phyloP scores from a whole-genome alignment of 2,113 vertebrate genomes.

The Tiliqua scincoides region DNA sequence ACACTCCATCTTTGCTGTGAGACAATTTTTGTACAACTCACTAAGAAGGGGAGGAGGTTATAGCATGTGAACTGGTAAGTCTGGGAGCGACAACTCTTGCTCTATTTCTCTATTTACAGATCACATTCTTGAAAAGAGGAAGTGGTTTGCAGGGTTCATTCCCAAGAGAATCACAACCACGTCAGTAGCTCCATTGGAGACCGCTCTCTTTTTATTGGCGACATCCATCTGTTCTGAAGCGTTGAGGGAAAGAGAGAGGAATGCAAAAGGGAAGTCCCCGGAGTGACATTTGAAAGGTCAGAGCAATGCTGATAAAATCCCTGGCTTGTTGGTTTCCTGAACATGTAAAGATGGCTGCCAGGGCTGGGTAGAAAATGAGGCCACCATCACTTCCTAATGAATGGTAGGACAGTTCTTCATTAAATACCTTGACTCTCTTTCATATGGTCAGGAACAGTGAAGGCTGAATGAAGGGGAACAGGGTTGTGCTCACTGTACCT shows the following conservation, averaged over 20 bases:
- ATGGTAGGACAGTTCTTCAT: not conserved
- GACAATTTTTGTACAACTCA: not conserved
- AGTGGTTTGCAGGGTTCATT: conserved; percentile 61
- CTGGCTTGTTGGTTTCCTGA: not conserved
- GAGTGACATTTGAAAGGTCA: conserved; percentile 11
- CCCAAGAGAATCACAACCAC: conserved; percentile 59
- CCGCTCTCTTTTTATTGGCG: conserved; percentile 12
- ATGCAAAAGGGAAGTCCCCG: not conserved
- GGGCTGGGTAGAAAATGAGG: not conserved
- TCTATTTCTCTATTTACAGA: conserved; percentile 71
- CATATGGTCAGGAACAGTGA: not conserved
- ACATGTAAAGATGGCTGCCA: not conserved
- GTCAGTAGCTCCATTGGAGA: conserved; percentile 19
- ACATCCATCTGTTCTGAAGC: conserved; percentile 15
- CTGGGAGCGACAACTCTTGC: conserved; percentile 30
- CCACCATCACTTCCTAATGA: not conserved
- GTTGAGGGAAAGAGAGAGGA: conserved; percentile 12
- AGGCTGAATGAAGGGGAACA: not conserved
- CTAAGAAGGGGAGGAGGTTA: not conserved
- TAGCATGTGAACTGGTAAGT: conserved; percentile 71
- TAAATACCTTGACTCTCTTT: not conserved
- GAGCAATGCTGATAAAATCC: conserved; percentile 21
- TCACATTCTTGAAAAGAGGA: conserved; percentile 68
- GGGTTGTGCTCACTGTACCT: not conserved
- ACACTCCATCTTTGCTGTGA: not conserved